Conservation (phyloP, 2,797 vertebrate genomes). For the Artibeus lituratus region DNA sequence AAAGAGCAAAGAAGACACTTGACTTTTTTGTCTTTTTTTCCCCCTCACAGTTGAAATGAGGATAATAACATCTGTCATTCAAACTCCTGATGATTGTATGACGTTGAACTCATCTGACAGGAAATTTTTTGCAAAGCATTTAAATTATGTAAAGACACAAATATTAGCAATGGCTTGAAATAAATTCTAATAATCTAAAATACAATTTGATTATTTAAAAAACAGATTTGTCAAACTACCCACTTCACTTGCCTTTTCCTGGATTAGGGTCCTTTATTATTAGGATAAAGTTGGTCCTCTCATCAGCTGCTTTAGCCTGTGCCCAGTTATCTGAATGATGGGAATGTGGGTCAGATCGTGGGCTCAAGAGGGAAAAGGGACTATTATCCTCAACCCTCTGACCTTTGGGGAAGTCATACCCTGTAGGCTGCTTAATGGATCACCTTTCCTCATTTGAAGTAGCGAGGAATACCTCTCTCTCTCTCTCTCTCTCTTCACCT, state of each 20-base stretch:
- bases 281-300: neutral
- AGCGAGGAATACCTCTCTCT: neutral
- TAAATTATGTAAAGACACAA: neutral
- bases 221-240: neutral
- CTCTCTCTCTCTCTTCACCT: neutral
- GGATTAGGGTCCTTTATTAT: neutral
- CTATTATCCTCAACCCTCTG: neutral
- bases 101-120: neutral
- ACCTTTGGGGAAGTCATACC: neutral
- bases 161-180: neutral
- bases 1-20: neutral
- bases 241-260: neutral
- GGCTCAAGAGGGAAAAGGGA: neutral
- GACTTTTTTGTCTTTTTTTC: neutral
- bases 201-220: neutral
- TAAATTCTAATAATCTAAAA: neutral
- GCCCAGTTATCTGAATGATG: neutral
- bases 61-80: neutral
- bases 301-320: neutral
- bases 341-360: neutral
- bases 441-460: conserved; percentile 8
- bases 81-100: neutral
- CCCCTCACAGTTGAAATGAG: neutral
- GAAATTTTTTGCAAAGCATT: neutral
- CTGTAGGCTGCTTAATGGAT: neutral